Base-by-base conservation (phyloP, 2,888 invertebrate genomes). In the Epinotia nisella region DNA sequence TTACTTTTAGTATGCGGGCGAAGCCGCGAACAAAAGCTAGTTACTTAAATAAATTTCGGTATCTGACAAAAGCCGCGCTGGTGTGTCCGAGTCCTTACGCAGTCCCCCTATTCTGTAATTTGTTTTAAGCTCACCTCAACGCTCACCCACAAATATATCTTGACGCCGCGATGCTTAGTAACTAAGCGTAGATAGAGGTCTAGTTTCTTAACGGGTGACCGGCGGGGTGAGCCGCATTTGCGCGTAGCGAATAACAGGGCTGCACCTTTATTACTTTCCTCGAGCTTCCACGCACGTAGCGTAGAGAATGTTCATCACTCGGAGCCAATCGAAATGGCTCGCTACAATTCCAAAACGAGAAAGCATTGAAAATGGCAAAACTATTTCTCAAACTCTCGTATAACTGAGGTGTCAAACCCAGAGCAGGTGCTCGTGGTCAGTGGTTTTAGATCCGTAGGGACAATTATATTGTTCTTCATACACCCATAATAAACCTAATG, bases 381-480 rank as follows among this genome's bases (percentile, higher is more conserved):
- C 68, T 77, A 78, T 81, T 76, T 79, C 81, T 82, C 80, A 83
- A 85, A 87, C 82, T 83, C 83, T 85, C 83, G 82, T 84, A 82
- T 78, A 82, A 81, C 79, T 82, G 80, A 82, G 83, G 83, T 86
- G 85, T 84, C 87, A 83, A 78, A 79, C 79, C 76, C 82, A 79
- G 81, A 83, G 81, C 88, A 87, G 88, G 84, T 88, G 89, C 83
- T 85, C 87, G 87, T 78, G 88, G 88, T 85, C 82, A 83, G 85
- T 76, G 87, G 88, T 83, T 80, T 80, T 74, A 83, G 79, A 78
- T 76, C 76, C 70, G 76, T 79, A 77, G 80, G 81, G 77, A 81
- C 76, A 76, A 75, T 74, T 51, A 15, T 24, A 56, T 62, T 56
- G 24, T 60, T 29, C n/a, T 39, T 65, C n/a, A 69, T 70, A 19